Base-by-base conservation (phyloP, 2,888 invertebrate species). In the Andrena dorsata region DNA sequence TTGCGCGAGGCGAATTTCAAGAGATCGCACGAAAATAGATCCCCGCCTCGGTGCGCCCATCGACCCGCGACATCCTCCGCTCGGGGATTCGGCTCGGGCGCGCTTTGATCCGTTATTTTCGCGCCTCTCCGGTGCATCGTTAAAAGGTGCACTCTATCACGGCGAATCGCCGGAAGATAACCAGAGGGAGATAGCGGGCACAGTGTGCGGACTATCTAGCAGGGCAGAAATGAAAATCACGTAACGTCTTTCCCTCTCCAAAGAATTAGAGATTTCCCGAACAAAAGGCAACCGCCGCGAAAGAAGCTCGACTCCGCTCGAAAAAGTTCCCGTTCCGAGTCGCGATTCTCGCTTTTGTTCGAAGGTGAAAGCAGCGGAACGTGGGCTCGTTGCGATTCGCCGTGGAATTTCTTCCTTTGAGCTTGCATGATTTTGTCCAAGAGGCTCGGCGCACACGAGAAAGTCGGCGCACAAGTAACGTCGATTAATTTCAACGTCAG, bases 11-110 rank as follows among this genome's bases (percentile, higher is more conserved):
- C 71, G 80, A 79, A 85, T 85, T 80, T 85, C 83, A 66, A 78
- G 81, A 79, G 74, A 72, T 78, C 75, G 75, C 60, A 66, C 76
- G 51, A 63, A 86, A 86, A 86, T 86, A 86, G 76, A 86, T 65
- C 26, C 60, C 63, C 63, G 47, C n/a, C 28, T 49, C 61, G 28
- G 35, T 65, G 35, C 30, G 47, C 32, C 10, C 66, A 49, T 20
- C 76, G 68, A 58, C 49, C 65, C 76, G 58, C 58, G 65, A 53
- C 53, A 66, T 70, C 53, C 56, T 47, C 16, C 26, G 32, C 51
- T 7, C 32, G 32, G 30, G 32, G 51, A 30, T 64, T 64, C 60
- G 64, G 63, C 20, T 28, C 20, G 16, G 49, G 51, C 51, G 20
- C 26, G 82, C 77, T 83, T 82, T 81, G 72, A 76, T 82, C 72